These are phyloP conservation scores for Platorchestia sp. DNA, from an alignment of 1,140 invertebrate genomes.

Conservation along the genomic window DNA sequence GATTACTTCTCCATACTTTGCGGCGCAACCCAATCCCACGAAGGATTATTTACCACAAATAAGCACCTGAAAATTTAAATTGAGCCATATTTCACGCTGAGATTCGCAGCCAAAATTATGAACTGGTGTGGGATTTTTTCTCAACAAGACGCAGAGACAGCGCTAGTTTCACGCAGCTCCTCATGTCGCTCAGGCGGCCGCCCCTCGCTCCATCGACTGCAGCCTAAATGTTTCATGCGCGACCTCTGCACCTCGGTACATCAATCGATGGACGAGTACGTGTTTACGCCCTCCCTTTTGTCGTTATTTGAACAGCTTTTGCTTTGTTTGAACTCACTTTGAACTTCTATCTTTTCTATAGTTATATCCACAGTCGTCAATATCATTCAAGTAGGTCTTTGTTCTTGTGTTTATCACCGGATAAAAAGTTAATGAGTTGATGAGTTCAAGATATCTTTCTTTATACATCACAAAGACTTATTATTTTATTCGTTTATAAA, in stretches of 20 bases:
- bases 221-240: not conserved
- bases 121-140: not conserved
- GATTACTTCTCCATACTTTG: not conserved
- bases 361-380: not conserved
- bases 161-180: too few species aligned
- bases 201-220: not conserved
- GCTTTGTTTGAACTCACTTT: not conserved
- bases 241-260: not conserved
- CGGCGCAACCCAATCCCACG: not conserved
- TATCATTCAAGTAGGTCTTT: not conserved
- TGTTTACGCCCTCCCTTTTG: not conserved
- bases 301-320: not conserved
- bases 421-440: not conserved
- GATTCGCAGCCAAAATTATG: not conserved
- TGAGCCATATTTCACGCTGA: not conserved
- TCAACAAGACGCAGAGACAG: not conserved
- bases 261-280: not conserved
- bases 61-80: not conserved
- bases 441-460: not conserved
- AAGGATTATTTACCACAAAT: not conserved
- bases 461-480: not conserved
- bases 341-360: not conserved
- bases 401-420: not conserved
- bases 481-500: too few species aligned
- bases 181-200: too few species aligned